Base-by-base conservation (phyloP, 2,888 invertebrate genomes). In the Lapara coniferarum region DNA sequence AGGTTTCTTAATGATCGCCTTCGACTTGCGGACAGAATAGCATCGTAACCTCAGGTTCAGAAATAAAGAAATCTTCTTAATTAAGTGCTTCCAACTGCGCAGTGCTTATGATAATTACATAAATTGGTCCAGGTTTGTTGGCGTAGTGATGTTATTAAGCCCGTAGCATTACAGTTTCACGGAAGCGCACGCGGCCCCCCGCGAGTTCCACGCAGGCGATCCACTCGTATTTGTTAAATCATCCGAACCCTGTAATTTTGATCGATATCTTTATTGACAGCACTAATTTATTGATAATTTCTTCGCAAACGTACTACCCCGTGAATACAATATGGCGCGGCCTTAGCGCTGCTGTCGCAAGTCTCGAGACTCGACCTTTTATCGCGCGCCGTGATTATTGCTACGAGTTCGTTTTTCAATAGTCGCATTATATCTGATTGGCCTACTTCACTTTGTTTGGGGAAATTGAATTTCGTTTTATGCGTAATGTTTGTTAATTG, bases 251-350 rank as follows among this genome's bases (percentile, higher is more conserved):
- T 92, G 87, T 93, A 93, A 93, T 93, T 93, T 93, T 93, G 93
- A 93, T 93, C 92, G 90, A 92, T 93, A 93, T 93, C 93, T 93
- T 93, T 92, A 93, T 90, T 90, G 91, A 89, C 87, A 85, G 89
- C 84, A 85, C 87, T 89, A 91, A 92, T 92, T 93, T 93, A 93
- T 93, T 91, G 92, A 90, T 87, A 87, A 91, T 92, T 92, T 91
- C 89, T 90, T 91, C 88, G 85, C 90, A 91, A 91, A 90, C 88
- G 86, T 84, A 85, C 83, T 81, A 71, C 63, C 63, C 63, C 79
- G 88, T 85, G 87, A 87, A 87, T 86, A 88, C 89, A 90, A 91
- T 91, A 88, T 89, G 85, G 87, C 71, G 44, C 82, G 84, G 85
- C 80, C 81, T 81, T 79, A 80, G 82, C 78, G 83, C 19, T 49